Evolutionary conservation across 2,797 vertebrate species (phyloP).

Genomic region (Pitangus sulphuratus): DNA sequence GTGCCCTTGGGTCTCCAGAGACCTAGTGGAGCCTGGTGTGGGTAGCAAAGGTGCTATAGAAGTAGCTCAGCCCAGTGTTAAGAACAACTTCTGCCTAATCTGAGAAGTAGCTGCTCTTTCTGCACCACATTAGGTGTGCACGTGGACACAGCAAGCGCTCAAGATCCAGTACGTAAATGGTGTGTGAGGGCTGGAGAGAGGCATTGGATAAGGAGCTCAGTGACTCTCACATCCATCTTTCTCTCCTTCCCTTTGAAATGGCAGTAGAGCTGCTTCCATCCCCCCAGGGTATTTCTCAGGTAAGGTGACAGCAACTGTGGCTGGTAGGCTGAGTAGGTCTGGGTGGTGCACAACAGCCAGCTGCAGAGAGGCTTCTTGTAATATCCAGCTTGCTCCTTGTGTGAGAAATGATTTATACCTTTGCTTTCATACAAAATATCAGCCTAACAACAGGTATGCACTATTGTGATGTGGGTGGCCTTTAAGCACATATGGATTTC

Average conservation of each 20-base stretch:
- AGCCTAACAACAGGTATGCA: slow-evolving; percentile 52
- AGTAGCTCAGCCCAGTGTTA: neutral
- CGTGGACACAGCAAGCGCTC: neutral
- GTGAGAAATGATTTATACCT: slow-evolving; percentile 38
- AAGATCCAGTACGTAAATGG: neutral
- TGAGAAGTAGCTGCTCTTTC: neutral
- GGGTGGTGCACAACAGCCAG: neutral
- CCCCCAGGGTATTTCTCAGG: neutral
- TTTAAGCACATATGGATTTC: slow-evolving; percentile 70
- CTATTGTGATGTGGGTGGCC: slow-evolving; percentile 70
- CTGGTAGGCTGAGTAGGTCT: neutral
- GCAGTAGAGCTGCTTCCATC: neutral
- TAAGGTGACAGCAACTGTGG: neutral
- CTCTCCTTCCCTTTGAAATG: neutral
- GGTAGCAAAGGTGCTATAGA: neutral
- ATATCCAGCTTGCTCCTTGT: neutral
- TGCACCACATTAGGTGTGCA: neutral
- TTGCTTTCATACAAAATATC: slow-evolving; percentile 39
- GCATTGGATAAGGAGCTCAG: neutral
- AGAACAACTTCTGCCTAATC: neutral
- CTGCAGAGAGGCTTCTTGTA: neutral
- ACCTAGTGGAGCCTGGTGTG: neutral
- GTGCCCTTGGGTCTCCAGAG: neutral
- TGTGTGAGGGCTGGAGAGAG: neutral
- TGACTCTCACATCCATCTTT: neutral